Conservation (phyloP, 2,888 invertebrate species). For the Cryptocephalus moraei region DNA sequence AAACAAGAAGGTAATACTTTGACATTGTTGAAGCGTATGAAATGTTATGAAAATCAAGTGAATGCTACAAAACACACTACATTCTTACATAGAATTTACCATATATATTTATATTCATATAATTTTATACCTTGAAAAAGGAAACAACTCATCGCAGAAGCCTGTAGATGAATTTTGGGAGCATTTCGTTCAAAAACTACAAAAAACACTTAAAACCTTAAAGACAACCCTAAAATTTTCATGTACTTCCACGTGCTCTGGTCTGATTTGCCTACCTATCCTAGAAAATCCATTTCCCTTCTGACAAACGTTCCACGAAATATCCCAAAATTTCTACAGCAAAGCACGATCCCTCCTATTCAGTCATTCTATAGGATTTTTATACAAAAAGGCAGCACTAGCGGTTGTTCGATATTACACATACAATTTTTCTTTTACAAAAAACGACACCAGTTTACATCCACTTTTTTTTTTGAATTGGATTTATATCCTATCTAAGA, state of each 20-base stretch:
- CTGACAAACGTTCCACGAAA: slow-evolving; percentile 8
- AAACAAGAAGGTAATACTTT: slow-evolving; percentile 9
- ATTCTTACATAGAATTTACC: slow-evolving; percentile 12
- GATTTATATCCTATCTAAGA: no score
- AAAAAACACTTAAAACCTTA: background rate
- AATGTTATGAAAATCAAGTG: slow-evolving; percentile 28
- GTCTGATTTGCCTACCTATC: background rate
- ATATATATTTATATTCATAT: slow-evolving; percentile 20
- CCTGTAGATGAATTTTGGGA: slow-evolving; percentile 27
- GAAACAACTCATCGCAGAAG: slow-evolving; percentile 39
- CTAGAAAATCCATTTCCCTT: background rate
- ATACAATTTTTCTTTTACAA: slow-evolving; percentile 8
- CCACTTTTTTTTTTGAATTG: no score
- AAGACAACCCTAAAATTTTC: background rate
- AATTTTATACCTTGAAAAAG: slow-evolving; percentile 20
- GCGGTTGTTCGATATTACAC: slow-evolving; percentile 16
- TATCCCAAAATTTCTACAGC: slow-evolving; percentile 24
- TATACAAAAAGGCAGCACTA: slow-evolving; percentile 28
- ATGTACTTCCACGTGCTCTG: slow-evolving; percentile 1
- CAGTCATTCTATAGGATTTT: slow-evolving; percentile 19
- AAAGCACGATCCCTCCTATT: slow-evolving; percentile 25
- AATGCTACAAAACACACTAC: slow-evolving; percentile 28
- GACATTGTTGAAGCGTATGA: slow-evolving; percentile 28
- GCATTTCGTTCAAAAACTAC: slow-evolving; percentile 14
- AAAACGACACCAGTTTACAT: slow-evolving; percentile 1